Evolutionary conservation across 2,888 invertebrate genomes (phyloP).

Genomic region (Xestobium rufovillosum): DNA sequence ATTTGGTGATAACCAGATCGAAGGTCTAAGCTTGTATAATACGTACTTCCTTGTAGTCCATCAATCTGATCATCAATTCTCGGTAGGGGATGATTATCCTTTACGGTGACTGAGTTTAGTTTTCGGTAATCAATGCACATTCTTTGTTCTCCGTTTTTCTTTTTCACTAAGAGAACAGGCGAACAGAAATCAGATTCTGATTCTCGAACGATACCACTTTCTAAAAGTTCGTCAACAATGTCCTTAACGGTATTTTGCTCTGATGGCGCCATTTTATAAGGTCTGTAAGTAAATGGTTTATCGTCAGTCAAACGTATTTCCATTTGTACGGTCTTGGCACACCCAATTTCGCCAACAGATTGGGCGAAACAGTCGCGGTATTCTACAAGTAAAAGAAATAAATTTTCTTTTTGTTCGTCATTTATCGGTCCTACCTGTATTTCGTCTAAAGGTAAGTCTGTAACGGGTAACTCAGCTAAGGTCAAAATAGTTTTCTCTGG

Average conservation of each 20-base stretch:
- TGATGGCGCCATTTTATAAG: slow-evolving; percentile 21
- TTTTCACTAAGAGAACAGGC: slow-evolving; percentile 8
- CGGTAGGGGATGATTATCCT: slow-evolving; percentile 7
- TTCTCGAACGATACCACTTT: slow-evolving; percentile 3
- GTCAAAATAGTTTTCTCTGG: no score
- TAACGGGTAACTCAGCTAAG: no score
- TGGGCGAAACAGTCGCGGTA: slow-evolving; percentile 20
- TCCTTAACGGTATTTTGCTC: no score
- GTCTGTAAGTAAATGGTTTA: slow-evolving; percentile 21
- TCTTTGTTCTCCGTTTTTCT: slow-evolving; percentile 6
- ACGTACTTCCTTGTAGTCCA: slow-evolving; percentile 17
- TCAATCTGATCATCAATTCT: slow-evolving; percentile 8
- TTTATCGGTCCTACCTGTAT: no score
- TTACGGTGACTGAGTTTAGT: slow-evolving; percentile 9
- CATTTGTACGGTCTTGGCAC: slow-evolving; percentile 18
- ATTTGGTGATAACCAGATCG: slow-evolving; percentile 25
- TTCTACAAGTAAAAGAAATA: no score
- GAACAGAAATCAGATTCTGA: slow-evolving; percentile 5
- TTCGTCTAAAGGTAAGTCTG: no score
- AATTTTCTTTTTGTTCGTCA: no score
- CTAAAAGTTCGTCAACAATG: slow-evolving; percentile 5
- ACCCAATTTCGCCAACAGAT: slow-evolving; percentile 18
- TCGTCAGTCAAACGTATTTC: slow-evolving; percentile 18
- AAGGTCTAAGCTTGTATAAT: slow-evolving; percentile 21
- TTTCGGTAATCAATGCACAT: slow-evolving; percentile 10